Conservation (phyloP, 2,888 invertebrate species). For the Hartigia nigra region DNA sequence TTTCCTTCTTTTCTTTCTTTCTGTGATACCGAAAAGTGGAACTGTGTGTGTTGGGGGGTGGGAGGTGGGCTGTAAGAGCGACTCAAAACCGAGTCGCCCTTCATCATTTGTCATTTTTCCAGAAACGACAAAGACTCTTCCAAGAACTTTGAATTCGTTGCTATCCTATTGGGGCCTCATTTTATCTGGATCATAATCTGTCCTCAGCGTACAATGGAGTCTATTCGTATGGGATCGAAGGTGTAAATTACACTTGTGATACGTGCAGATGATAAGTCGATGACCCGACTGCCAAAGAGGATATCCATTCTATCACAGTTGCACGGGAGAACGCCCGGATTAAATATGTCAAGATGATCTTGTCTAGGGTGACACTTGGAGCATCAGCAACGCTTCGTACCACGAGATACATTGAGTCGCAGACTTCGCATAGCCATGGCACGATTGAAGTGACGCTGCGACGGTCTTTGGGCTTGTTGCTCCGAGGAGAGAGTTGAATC, state of each 20-base stretch:
- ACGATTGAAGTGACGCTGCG: constrained; percentile 87
- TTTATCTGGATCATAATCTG: background rate
- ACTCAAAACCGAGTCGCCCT: background rate
- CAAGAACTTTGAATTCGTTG: background rate
- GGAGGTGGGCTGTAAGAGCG: background rate
- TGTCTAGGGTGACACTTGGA: constrained; percentile 13
- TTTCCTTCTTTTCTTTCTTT: background rate
- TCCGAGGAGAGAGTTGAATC: constrained; percentile 56
- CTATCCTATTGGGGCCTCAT: background rate
- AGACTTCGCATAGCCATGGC: constrained; percentile 91
- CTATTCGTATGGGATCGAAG: background rate
- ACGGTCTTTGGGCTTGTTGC: constrained; percentile 61
- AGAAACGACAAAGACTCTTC: background rate
- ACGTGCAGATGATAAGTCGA: background rate
- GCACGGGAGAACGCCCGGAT: constrained; percentile 23
- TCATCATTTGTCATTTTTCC: background rate
- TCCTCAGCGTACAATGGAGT: background rate
- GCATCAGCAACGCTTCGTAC: constrained; percentile 59
- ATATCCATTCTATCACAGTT: constrained; percentile 33
- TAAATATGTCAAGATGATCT: constrained; percentile 12
- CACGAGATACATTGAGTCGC: constrained; percentile 65
- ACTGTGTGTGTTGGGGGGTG: background rate
- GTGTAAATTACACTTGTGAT: background rate
- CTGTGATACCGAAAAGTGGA: background rate
- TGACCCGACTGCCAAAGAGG: background rate